Percentiles rank a stretch among this genome's conserved stretches.
phyloP scores from a whole-genome alignment of 2,797 vertebrate species.

The Podargus strigoides region DNA sequence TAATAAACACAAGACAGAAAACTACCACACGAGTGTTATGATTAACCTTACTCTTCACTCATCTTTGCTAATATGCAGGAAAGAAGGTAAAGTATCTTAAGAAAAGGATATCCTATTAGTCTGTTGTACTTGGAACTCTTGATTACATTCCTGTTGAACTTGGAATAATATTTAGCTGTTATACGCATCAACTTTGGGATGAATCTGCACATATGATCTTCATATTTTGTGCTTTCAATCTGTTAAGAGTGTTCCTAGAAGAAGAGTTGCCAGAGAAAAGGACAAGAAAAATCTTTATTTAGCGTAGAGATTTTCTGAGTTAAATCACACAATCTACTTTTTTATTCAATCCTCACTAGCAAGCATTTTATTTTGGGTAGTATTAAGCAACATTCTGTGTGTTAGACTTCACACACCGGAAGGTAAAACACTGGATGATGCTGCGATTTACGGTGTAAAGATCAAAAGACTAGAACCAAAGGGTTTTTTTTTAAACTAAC shows the following conservation, averaged over 20 bases:
- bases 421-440: neutral
- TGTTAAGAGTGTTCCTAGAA: neutral
- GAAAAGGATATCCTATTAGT: neutral
- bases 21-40: too few species aligned
- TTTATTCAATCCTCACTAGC: neutral
- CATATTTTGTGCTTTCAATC: neutral
- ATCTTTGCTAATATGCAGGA: neutral
- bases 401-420: neutral
- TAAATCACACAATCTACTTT: neutral
- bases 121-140: neutral
- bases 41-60: neutral
- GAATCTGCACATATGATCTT: neutral
- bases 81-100: neutral
- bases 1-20: neutral
- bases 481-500: neutral
- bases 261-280: slow-evolving; percentile 25
- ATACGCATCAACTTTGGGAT: neutral
- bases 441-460: neutral
- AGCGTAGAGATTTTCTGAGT: neutral
- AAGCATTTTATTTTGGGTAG: neutral
- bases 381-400: neutral
- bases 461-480: neutral
- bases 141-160: neutral
- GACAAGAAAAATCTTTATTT: neutral
- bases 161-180: slow-evolving; percentile 14